phyloP scores from a whole-genome alignment of 2,888 invertebrate species.

The Creontiades dilutus region DNA sequence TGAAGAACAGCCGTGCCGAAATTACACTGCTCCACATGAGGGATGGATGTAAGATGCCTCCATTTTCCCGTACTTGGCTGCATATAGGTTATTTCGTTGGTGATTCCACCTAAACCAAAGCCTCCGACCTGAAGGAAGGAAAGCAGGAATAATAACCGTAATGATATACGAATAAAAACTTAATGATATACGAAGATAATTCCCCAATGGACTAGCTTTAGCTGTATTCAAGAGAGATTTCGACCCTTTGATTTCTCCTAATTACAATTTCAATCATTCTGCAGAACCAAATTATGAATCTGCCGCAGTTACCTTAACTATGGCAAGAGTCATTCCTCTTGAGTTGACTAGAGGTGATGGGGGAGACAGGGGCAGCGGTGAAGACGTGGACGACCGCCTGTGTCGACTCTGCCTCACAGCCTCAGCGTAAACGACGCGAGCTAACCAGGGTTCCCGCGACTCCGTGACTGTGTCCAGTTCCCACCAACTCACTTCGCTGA shows the following conservation, averaged over 20 bases:
- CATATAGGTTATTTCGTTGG: constrained; percentile 85
- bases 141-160: not conserved
- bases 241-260: no score
- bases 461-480: constrained; percentile 77
- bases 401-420: constrained; percentile 77
- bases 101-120: constrained; percentile 84
- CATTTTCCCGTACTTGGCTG: constrained; percentile 82
- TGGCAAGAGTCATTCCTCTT: constrained; percentile 84
- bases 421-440: constrained; percentile 78
- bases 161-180: no score
- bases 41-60: constrained; percentile 84
- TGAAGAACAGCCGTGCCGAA: constrained; percentile 85
- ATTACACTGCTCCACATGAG: constrained; percentile 87
- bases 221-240: no score
- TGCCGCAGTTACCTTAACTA: constrained; percentile 80
- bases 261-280: no score
- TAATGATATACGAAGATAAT: no score
- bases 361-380: constrained; percentile 58
- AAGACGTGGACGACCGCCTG: constrained; percentile 72
- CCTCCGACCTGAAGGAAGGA: constrained; percentile 81
- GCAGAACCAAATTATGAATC: no score
- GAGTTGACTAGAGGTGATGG: constrained; percentile 81
- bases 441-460: constrained; percentile 77
- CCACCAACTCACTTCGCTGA: constrained; percentile 79
- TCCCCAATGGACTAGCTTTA: no score